Conservation (phyloP, 2,797 vertebrate genomes). For the Bufotes viridis region DNA sequence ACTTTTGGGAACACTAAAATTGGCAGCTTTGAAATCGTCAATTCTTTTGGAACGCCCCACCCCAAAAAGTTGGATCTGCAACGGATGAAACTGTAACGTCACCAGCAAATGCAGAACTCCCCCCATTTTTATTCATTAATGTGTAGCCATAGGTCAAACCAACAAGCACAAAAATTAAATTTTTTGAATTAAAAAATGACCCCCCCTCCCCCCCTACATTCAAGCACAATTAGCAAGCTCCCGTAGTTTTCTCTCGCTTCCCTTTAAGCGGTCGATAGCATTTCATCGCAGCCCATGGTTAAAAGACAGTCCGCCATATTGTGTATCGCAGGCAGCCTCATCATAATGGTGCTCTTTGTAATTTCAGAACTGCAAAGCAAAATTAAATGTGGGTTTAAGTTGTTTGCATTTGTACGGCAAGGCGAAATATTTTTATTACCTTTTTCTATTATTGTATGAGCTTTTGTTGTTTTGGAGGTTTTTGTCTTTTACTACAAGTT, state of each 20-base stretch:
- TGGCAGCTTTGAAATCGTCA: background rate
- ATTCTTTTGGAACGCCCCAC: background rate
- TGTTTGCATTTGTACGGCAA: conserved; percentile 84
- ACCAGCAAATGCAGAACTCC: conserved; percentile 50
- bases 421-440: conserved; percentile 86
- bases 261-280: conserved; percentile 66
- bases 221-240: conserved; percentile 71
- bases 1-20: conserved; percentile 23
- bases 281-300: conserved; percentile 73
- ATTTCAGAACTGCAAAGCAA: conserved; percentile 80
- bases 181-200: conserved; percentile 63
- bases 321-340: conserved; percentile 74
- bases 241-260: background rate
- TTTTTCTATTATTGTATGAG: conserved; percentile 86
- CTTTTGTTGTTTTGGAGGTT: conserved; percentile 84
- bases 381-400: conserved; percentile 76
- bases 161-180: conserved; percentile 76
- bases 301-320: conserved; percentile 72
- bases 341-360: conserved; percentile 82
- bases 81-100: background rate
- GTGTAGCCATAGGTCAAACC: conserved; percentile 30
- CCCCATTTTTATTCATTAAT: background rate
- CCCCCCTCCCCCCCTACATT: conserved; percentile 60
- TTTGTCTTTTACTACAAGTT: conserved; percentile 86
- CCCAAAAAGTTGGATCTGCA: background rate